phyloP scores from a whole-genome alignment of 2,888 invertebrate genomes.

The Cetonia aurata region DNA sequence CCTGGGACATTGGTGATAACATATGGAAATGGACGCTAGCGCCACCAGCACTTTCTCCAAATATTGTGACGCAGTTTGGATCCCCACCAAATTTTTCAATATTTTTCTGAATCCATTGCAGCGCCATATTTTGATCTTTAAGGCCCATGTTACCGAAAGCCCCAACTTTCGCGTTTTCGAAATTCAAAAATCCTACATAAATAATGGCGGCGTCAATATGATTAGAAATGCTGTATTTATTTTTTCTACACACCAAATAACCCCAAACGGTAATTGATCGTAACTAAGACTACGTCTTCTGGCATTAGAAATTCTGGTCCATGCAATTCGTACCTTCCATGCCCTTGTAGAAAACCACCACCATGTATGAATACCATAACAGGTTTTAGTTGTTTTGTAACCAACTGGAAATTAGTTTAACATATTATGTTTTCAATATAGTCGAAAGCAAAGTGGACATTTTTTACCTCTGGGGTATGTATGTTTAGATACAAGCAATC shows the following conservation, averaged over 20 bases:
- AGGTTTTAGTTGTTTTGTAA: conserved; percentile 49
- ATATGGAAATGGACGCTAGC: conserved; percentile 67
- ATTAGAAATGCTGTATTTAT: no score
- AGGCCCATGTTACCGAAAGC: conserved; percentile 58
- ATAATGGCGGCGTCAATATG: no score
- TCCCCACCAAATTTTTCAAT: conserved; percentile 69
- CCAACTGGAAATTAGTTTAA: no score
- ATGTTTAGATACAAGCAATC: conserved; percentile 68
- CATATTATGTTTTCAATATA: not conserved
- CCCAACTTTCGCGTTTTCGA: not conserved
- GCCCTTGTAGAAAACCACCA: conserved; percentile 62
- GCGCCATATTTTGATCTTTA: conserved; percentile 69
- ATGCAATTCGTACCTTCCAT: conserved; percentile 58
- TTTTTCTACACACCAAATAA: conserved; percentile 38
- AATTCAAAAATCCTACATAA: no score
- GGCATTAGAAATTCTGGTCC: conserved; percentile 63
- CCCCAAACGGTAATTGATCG: conserved; percentile 60
- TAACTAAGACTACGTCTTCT: conserved; percentile 62
- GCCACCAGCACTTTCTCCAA: conserved; percentile 70
- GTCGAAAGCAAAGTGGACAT: not conserved
- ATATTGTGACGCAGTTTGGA: conserved; percentile 68
- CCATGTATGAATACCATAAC: conserved; percentile 67
- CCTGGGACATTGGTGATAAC: conserved; percentile 66
- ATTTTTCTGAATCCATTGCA: conserved; percentile 69
- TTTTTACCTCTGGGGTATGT: conserved; percentile 50